Evolutionary conservation across 1,140 invertebrate species (phyloP).

Genomic region (Orchesella cincta): DNA sequence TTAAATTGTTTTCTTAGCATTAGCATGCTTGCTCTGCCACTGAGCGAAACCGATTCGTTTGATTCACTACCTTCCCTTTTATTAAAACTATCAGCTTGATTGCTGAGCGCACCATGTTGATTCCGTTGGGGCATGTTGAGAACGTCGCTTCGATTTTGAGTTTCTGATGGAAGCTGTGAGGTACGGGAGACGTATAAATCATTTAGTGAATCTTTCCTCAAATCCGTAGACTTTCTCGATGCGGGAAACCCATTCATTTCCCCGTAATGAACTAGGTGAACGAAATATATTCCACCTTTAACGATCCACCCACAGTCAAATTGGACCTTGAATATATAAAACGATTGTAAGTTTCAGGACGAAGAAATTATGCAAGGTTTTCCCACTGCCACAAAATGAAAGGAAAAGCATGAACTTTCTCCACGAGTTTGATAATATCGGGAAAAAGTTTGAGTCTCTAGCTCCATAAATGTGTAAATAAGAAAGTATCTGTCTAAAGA

Average conservation of each 20-base stretch:
- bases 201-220: neutral
- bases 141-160: neutral
- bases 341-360: too few species aligned
- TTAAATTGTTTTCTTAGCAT: constrained; percentile 32
- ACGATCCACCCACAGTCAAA: constrained; percentile 48
- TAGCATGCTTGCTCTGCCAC: neutral
- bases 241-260: neutral
- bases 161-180: neutral
- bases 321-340: constrained; percentile 36
- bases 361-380: too few species aligned
- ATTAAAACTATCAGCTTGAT: constrained; percentile 1
- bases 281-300: constrained; percentile 40
- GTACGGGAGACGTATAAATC: neutral
- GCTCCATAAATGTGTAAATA: too few species aligned
- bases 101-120: neutral
- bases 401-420: too few species aligned
- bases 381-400: too few species aligned
- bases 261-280: neutral
- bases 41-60: neutral
- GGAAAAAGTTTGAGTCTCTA: too few species aligned
- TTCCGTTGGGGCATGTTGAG: neutral
- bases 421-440: too few species aligned
- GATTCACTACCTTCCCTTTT: neutral
- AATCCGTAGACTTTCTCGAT: neutral
- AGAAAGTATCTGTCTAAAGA: too few species aligned